Evolutionary conservation across 2,113 vertebrate species (phyloP), one percentile per base, ranked within the genome.

Genomic region (Psilopsiagon aurifrons): DNA sequence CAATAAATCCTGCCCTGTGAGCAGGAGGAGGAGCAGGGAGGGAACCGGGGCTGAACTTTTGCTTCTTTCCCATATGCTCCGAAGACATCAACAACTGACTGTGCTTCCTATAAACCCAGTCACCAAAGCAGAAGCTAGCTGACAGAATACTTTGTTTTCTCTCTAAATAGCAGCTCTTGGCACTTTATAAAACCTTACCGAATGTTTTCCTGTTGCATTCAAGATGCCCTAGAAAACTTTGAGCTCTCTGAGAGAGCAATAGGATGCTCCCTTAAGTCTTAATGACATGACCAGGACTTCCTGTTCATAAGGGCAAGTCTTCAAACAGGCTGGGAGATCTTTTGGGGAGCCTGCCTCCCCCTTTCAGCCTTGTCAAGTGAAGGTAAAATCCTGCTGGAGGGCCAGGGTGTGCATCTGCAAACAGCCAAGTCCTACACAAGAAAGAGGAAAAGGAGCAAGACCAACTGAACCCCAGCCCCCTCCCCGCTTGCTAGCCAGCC

Each of bases 401-500:
- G 85, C 46, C 75, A 86, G 78, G 35, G 39, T 44, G 60, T 81
- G 79, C 90, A 96, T 95, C 82, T 96, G 81, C 81, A 95, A 97
- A 83, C 84, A 92, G 88, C 25, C 19, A 49, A 88, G 67, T 71
- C 88, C 90, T 96, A 92, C 96, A 60, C 41, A 95, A 83, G n/a
- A 78, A 74, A 71, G 78, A 64, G 80, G 47, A 93, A 33, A 86
- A 78, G 46, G 70, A 62, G 55, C n/a, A 31, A 37, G 5, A 0
- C 29, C 39, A 39, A 62, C 51, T 20, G 66, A 92, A 67, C 57
- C 51, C 33, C 71, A 86, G 8, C 69, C 19, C 68, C 57, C 78
- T 35, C 78, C 52, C 20, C 33, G 80, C 97, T 97, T 91, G 95
- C 97, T 97, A 98, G 96, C 95, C 92, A 96, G 91, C 70, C 83